A percentile compares a stretch with the other conserved stretches of the same genome.
phyloP scores from a whole-genome alignment of 1,140 invertebrate species.

The Hypsibius dujardini region DNA sequence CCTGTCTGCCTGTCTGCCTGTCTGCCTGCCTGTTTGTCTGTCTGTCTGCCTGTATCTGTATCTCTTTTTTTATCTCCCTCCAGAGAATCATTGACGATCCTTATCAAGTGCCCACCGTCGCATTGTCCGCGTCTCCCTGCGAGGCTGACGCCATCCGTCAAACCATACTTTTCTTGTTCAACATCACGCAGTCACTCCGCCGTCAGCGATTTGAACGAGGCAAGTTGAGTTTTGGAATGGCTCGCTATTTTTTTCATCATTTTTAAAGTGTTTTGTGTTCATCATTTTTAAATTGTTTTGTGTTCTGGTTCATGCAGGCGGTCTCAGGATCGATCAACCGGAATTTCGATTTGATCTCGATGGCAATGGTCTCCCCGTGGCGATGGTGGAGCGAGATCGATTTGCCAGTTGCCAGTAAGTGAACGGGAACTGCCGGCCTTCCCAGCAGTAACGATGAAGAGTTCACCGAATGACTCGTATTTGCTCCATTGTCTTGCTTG shows the following conservation, averaged over 20 bases:
- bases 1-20: no score
- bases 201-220: conserved; percentile 43
- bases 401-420: conserved; percentile 21
- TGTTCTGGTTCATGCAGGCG: no score
- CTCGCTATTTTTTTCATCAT: not conserved
- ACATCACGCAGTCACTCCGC: conserved; percentile 35
- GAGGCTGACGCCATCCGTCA: not conserved
- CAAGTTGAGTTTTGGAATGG: no score
- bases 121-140: conserved; percentile 37
- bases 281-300: not conserved
- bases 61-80: no score
- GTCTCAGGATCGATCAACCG: conserved; percentile 59
- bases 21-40: no score
- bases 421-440: no score
- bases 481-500: conserved; percentile 23
- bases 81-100: no score
- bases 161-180: conserved; percentile 5
- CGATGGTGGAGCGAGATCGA: conserved; percentile 36
- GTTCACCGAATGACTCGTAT: not conserved
- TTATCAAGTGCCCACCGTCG: no score
- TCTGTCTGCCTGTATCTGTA: no score
- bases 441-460: not conserved
- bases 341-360: conserved; percentile 58
- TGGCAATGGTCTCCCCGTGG: conserved; percentile 36
- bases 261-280: not conserved